Conservation (phyloP, 2,888 invertebrate species). For the Scaptomyza polygonia region DNA sequence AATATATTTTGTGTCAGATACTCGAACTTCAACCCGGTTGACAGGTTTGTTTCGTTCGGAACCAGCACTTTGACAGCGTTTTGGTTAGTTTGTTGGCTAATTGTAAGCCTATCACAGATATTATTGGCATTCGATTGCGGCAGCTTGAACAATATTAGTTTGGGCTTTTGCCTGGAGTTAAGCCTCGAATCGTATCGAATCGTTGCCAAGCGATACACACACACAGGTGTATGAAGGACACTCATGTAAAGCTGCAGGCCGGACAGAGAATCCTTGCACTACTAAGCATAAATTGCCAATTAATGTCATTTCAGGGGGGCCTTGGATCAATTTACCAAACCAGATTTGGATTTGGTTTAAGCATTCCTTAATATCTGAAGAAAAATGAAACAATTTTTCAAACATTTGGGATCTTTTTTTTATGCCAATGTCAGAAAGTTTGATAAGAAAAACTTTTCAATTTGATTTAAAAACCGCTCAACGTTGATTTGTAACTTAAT, state of each 20-base stretch:
- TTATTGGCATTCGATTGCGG: slow-evolving; percentile 36
- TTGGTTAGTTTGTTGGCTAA: slow-evolving; percentile 25
- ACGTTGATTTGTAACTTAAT: too few relatives aligned
- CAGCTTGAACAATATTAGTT: slow-evolving; percentile 9
- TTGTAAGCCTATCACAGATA: slow-evolving; percentile 46
- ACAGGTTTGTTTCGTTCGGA: slow-evolving; percentile 17
- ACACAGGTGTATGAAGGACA: slow-evolving; percentile 2
- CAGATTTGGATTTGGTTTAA: background rate
- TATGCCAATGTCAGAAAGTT: too few relatives aligned
- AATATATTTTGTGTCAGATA: slow-evolving; percentile 31
- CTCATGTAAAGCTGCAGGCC: slow-evolving; percentile 6
- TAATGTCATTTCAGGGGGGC: slow-evolving; percentile 2
- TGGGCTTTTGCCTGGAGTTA: slow-evolving; percentile 5
- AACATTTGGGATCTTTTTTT: too few relatives aligned
- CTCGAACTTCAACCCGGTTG: slow-evolving; percentile 1
- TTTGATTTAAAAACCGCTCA: too few relatives aligned
- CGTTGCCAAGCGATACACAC: slow-evolving; percentile 27
- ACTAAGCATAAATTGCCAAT: slow-evolving; percentile 14
- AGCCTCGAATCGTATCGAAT: slow-evolving; percentile 13
- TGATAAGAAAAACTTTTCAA: too few relatives aligned
- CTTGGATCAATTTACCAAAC: slow-evolving; percentile 11
- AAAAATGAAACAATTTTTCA: background rate
- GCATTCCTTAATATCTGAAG: background rate
- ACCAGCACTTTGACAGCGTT: background rate
- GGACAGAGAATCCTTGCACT: background rate